Base-by-base conservation (phyloP, 2,113 vertebrate species). In the Collichthys lucidus region DNA sequence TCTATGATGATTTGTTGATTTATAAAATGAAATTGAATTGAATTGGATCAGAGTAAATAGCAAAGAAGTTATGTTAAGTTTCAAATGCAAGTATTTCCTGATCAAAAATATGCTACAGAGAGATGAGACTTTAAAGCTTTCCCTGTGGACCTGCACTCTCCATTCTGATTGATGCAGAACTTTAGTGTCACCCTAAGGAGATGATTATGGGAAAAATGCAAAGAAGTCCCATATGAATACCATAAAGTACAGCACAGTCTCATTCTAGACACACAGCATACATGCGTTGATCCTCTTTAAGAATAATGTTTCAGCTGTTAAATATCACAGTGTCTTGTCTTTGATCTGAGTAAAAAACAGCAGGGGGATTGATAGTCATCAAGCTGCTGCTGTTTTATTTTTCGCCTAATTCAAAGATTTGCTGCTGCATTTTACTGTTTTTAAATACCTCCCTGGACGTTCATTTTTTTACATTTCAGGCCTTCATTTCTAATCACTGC, bases 401-500 rank as follows among this genome's bases (percentile, higher is more conserved):
- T 65, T 62, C 22, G 29, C 70, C 49, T 75, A 29, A 73, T 44
- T 73, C 66, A 70, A 77, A 72, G 68, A 35, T 71, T 79, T 67
- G 42, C 77, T 87, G n/a, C n/a, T n/a, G n/a, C n/a, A n/a, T 56
- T 71, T 79, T 57, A 86, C 67, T 84, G 53, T 82, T 83, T 74
- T 63, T 11, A 80, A 60, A 74, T 86, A 61, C 53, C 26, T 83
- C 75, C 59, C 52, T 11, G 6, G 55, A 59, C 5, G 12, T 64
- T 84, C 10, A 35, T 17, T 74, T 83, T 56, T 76, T 10, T 55
- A 70, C 15, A 31, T 75, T 79, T 19, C 42, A 52, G 35, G 66
- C 83, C 73, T 88, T 85, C 49, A 81, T 88, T 85, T 83, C 59
- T 82, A 79, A 89, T 88, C 74, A 84, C 87, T 89, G 75, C 83